Base-by-base conservation (phyloP, 2,797 vertebrate species). In the Phylloscopus collybita region DNA sequence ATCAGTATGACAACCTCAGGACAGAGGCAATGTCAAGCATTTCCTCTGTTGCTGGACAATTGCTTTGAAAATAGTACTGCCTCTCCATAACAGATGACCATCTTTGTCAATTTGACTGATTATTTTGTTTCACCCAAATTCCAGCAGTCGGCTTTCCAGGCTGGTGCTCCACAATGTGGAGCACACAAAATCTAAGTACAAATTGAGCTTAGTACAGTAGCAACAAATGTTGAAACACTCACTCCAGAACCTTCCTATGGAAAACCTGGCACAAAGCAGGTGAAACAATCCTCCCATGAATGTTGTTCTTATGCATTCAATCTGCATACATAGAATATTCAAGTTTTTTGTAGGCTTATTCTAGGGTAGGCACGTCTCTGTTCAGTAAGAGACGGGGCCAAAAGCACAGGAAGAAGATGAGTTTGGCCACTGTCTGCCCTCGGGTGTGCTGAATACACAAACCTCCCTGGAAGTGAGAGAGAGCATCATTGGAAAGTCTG, bases 181-280 rank as follows among this genome's bases (percentile, higher is more conserved):
- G 5, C 14, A 27, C 30, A 18, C 30, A 72, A 69, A 90, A 72
- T 15, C 23, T 20, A 59, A 67, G 27, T 21, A 75, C 16, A 71
- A 72, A 57, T 21, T 65, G 53, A 89, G 15, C 45, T 94, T 27
- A 30, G n/a, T 5, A 78, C 30, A 44, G 30, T 34, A 67, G 18
- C 16, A 78, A 44, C 26, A 16, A 78, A 67, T 44, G 8, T 42
- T 51, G 2, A 74, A 57, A 70, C 42, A 56, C 5, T 49, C 61
- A 13, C 4, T 20, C 34, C n/a, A 44, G 36, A 60, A 75, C 15
- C 16, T 80, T 54, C 19, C 21, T 59, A 27, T 25, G 0, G 0
- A 90, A 86, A 54, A 23, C 3, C 5, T 23, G 26, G 14, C 21
- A 42, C 7, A 54, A 32, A 32, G 16, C 27, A 49, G 32, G 14